phyloP scores from a whole-genome alignment of 2,888 invertebrate genomes.

The Minunthozetes semirufus region DNA sequence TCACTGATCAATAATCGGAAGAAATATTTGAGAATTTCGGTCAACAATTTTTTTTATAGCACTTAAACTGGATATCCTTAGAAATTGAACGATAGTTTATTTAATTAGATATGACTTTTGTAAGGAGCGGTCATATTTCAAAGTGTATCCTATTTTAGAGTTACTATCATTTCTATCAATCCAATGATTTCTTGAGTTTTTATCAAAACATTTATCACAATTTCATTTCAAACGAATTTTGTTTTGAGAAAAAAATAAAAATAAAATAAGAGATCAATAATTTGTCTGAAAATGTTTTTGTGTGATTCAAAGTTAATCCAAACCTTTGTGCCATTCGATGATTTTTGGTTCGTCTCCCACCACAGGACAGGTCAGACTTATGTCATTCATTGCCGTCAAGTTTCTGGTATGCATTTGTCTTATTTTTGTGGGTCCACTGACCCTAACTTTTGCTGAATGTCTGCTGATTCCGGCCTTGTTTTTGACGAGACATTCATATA shows the following conservation, averaged over 20 bases:
- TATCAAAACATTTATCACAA: background rate
- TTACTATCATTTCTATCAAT: background rate
- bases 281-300: background rate
- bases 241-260: background rate
- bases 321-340: slow-evolving; percentile 33
- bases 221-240: background rate
- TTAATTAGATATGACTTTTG: background rate
- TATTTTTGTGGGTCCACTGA: slow-evolving; percentile 36
- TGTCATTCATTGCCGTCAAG: slow-evolving; percentile 61
- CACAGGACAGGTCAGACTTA: slow-evolving; percentile 68
- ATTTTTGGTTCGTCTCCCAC: slow-evolving; percentile 8
- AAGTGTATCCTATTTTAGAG: background rate
- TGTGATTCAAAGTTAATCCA: background rate
- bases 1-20: background rate
- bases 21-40: background rate
- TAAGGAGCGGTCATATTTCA: background rate
- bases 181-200: background rate
- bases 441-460: slow-evolving; percentile 39
- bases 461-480: slow-evolving; percentile 36
- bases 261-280: no score
- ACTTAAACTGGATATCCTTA: background rate
- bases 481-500: slow-evolving; percentile 37
- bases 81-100: background rate
- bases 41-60: background rate
- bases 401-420: slow-evolving; percentile 34